Conservation (phyloP, 92 coral and sea anemone species). For the Pocillopora grandis region DNA sequence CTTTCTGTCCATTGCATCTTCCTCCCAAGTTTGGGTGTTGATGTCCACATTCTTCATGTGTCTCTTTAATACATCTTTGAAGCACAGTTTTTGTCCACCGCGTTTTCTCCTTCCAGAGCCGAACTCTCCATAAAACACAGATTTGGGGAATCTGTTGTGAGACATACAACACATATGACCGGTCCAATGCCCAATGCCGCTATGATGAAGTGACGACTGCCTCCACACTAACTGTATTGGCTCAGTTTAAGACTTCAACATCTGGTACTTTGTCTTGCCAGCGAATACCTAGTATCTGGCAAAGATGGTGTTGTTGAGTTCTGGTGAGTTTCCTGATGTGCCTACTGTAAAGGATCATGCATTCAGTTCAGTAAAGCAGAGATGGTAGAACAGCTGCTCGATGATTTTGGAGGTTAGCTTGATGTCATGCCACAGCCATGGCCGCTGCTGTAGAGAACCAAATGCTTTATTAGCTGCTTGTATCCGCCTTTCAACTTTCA, state of each 20-base stretch:
- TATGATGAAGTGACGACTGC: constrained; percentile 23
- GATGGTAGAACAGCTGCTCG: neutral
- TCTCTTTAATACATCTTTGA: constrained; percentile 32
- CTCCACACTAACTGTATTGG: constrained; percentile 16
- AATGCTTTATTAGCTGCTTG: too few relatives aligned
- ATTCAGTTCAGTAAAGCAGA: constrained; percentile 17
- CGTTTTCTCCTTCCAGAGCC: neutral
- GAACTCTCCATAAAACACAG: constrained; percentile 26
- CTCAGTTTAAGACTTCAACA: constrained; percentile 25
- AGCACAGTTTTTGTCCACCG: constrained; percentile 40
- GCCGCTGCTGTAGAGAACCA: too few relatives aligned
- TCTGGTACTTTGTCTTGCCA: constrained; percentile 29
- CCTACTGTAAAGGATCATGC: constrained; percentile 20
- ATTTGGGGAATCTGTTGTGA: neutral
- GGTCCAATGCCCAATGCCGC: constrained; percentile 28
- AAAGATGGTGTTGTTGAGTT: constrained; percentile 13
- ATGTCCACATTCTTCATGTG: constrained; percentile 5
- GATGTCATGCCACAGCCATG: too few relatives aligned
- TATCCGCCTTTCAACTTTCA: too few relatives aligned
- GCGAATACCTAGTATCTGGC: constrained; percentile 19
- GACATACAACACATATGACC: constrained; percentile 36
- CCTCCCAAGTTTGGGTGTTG: too few relatives aligned
- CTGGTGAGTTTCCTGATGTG: constrained; percentile 17
- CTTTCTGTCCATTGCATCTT: too few relatives aligned
- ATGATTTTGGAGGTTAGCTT: too few relatives aligned